Evolutionary conservation across 2,888 invertebrate genomes (phyloP).

Genomic region (Myopa tessellatipennis): DNA sequence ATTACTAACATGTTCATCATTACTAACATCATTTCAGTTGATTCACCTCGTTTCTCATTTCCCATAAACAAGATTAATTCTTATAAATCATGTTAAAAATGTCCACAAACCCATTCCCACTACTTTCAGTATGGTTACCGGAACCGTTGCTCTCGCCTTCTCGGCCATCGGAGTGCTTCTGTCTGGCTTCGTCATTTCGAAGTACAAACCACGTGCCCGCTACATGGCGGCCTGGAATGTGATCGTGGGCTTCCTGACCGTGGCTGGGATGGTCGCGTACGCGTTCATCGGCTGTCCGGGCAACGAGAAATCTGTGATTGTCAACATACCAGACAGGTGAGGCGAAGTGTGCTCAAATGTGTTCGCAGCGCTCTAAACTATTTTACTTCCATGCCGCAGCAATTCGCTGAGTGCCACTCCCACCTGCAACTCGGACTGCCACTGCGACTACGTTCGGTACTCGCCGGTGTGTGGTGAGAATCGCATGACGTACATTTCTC

Average conservation of each 20-base stretch:
- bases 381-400: background rate
- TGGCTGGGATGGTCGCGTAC: slow-evolving; percentile 74
- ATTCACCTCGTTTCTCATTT: too few relatives aligned
- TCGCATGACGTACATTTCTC: slow-evolving; percentile 78
- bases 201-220: slow-evolving; percentile 75
- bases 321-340: slow-evolving; percentile 62
- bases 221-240: slow-evolving; percentile 79
- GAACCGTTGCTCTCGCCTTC: slow-evolving; percentile 77
- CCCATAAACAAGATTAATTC: background rate
- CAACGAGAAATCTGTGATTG: slow-evolving; percentile 70
- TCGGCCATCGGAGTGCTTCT: slow-evolving; percentile 77
- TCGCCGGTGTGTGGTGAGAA: slow-evolving; percentile 79
- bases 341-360: slow-evolving; percentile 15
- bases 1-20: background rate
- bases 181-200: slow-evolving; percentile 76
- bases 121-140: slow-evolving; percentile 75
- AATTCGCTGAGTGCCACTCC: slow-evolving; percentile 45
- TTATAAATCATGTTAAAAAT: background rate
- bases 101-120: background rate
- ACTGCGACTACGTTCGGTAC: slow-evolving; percentile 78
- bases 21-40: background rate
- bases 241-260: slow-evolving; percentile 73
- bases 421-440: slow-evolving; percentile 75
- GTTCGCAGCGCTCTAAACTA: background rate
- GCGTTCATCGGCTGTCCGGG: slow-evolving; percentile 76